Conservation (phyloP, 2,113 vertebrate species). For the Paracyprichromis sp. region DNA sequence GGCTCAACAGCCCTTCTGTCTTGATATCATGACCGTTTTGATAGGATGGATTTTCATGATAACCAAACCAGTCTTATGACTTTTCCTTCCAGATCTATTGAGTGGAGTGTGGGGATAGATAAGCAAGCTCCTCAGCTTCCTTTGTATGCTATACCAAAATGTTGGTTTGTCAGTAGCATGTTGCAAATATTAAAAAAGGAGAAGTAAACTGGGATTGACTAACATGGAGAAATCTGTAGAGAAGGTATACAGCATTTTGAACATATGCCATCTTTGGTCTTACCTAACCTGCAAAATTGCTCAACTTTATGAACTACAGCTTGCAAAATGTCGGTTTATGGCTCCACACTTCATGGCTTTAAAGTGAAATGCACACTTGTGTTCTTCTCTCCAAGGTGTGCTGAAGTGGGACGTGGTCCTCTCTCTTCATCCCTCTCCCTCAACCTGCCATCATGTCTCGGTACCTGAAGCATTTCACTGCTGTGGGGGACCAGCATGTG, state of each 20-base stretch:
- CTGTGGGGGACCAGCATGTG: conserved; percentile 79
- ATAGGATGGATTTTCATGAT: background rate
- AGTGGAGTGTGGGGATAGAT: background rate
- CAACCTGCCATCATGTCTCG: conserved; percentile 70
- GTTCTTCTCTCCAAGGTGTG: background rate
- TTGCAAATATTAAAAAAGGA: conserved; percentile 5
- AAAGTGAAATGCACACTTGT: background rate
- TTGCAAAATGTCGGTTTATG: background rate
- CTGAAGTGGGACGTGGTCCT: background rate
- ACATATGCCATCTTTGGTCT: background rate
- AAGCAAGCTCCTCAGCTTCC: background rate
- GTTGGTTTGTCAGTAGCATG: background rate
- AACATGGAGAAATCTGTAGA: background rate
- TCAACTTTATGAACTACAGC: background rate
- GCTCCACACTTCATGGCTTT: background rate
- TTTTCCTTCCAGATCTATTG: background rate
- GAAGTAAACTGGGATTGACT: conserved; percentile 35
- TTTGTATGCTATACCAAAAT: background rate
- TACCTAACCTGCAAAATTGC: background rate
- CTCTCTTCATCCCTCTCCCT: background rate
- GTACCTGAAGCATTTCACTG: conserved; percentile 84
- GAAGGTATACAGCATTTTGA: background rate
- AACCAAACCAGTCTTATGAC: background rate
- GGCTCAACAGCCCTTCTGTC: background rate
- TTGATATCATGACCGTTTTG: background rate